Evolutionary conservation across 2,113 vertebrate genomes (phyloP), one percentile per base, ranked within the genome.

Genomic region (Serranochromis macrocephalus): DNA sequence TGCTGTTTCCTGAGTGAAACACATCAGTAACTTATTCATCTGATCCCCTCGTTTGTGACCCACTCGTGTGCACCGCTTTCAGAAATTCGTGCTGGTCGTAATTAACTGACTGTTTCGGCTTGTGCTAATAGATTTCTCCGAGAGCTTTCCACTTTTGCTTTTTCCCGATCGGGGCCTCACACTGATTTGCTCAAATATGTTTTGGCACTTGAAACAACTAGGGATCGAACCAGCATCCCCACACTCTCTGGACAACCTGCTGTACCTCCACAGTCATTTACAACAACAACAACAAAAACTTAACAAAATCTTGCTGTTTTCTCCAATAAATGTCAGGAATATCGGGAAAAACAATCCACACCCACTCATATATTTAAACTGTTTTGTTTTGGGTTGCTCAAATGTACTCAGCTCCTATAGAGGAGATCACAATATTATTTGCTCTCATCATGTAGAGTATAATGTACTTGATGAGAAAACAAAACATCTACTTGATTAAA

Each of bases 291-390:
- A 55, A 40, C 4, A 71, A 24, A 3, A 19, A 26, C 14, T 29
- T 47, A 36, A 66, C 24, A 57, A 71, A 90, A 66, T 75, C 31
- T 61, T 29, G 33, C 71, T 7, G 42, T 57, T 66, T 71, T 71
- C 80, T 49, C 75, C 63, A 40, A 47, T 85, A 80, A 68, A 83
- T 73, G 55, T 82, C 82, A 87, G 80, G 14, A 21, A 47, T 73
- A 40, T 68, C n/a, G 21, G 73, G 38, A 73, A 85, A 82, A 90
- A 88, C 54, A 61, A 33, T 79, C 36, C 29, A 55, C 66, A 11
- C 85, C 88, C 83, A 93, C 86, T 51, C 88, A 68, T 12, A 85
- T 84, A 93, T 90, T 78, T 85, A 71, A 21, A 83, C 33, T 3
- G 21, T 80, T 81, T 81, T 45, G 73, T 86, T 88, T 89, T 81